Base-by-base conservation (phyloP, 2,888 invertebrate genomes). In the Pyrochroa serraticornis region DNA sequence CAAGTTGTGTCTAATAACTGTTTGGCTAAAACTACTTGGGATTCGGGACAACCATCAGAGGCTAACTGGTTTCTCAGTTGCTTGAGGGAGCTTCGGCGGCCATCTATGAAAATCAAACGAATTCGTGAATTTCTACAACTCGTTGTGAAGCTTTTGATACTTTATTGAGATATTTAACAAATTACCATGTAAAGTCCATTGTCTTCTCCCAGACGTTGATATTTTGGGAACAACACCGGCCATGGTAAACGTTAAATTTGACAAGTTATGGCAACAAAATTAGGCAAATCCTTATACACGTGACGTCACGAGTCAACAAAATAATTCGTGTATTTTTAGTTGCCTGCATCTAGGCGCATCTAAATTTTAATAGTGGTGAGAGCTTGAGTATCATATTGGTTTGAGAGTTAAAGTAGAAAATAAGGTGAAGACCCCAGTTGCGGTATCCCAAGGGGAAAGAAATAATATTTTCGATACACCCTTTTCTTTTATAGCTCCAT, bases 1-100 rank as follows among this genome's bases (percentile, higher is more conserved):
- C 87, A 87, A 78, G 85, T 84, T 73, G 91, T 91, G 68, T 91
- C 89, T 67, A 95, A 81, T 35, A 95, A 81, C 71, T 92, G 89
- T 74, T 92, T 92, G 2, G 93, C 95, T 55, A 94, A 81, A 50
- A 92, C 90, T 60, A 93, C 91, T 79, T 95, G 95, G 7, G 93
- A 92, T 73, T 93, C 93, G 0, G 92, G 90, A 77, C 93, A 93
- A 6, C 94, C 94, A 79, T 93, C 93, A 71, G 92, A 91, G 0
- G 94, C 94, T 63, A 94, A 80, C 72, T 92, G 91, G 71, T 85
- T 82, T 69, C 88, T 81, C 44, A 89, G 78, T 46, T 87, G 79
- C 72, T 84, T 83, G 50, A 89, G 77, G 44, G 87, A 87, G 63
- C 85, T 85, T 79, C 84, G 82, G 67, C 87, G 85, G 61, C 87